Evolutionary conservation across 1,140 invertebrate genomes (phyloP), one percentile per base, ranked within the genome.

Genomic region (Drosophila teissieri): DNA sequence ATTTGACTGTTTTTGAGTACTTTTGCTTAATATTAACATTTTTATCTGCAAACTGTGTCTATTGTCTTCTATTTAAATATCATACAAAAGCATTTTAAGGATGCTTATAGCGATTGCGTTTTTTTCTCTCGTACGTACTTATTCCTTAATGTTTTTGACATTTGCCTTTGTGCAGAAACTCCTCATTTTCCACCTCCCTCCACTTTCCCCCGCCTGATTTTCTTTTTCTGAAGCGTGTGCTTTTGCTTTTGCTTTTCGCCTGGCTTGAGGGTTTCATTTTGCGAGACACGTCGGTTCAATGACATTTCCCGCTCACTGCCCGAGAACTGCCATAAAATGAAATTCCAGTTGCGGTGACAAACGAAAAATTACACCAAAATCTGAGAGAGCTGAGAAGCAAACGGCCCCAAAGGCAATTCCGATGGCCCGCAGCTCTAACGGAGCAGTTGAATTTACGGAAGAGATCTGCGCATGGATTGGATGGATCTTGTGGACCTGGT

Each of bases 241-340:
- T 44, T 61, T 76, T 62, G 60, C 34, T 42, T 44, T 51, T 78
- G 22, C 31, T 52, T 52, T 60, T 49, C 48, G 51, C 72, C 63
- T 48, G 65, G 69, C 83, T 77, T 68, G 62, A 68, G 84, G 55
- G 60, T 73, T 80, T 75, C 61, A 61, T 64, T 78, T 36, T 52
- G 83, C 62, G 62, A 75, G 74, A 82, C 46, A 61, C 39, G 49
- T 53, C 54, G 61, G 83, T 88, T 88, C 83, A 88, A 88, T 88
- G 83, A 86, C 82, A 88, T 48, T 75, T 75, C 60, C 48, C 40
- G 60, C 51, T 67, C 36, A 67, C 60, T 57, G 46, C 52, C 54
- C 46, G 40, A 56, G 27, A 44, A 48, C 56, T 58, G 68, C 78
- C 68, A 80, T 77, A 68, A 82, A 80, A 77, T 78, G 75, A 76